These are phyloP conservation scores for Numida meleagris DNA, from an alignment of 2,113 vertebrate genomes.

Conservation along the genomic window DNA sequence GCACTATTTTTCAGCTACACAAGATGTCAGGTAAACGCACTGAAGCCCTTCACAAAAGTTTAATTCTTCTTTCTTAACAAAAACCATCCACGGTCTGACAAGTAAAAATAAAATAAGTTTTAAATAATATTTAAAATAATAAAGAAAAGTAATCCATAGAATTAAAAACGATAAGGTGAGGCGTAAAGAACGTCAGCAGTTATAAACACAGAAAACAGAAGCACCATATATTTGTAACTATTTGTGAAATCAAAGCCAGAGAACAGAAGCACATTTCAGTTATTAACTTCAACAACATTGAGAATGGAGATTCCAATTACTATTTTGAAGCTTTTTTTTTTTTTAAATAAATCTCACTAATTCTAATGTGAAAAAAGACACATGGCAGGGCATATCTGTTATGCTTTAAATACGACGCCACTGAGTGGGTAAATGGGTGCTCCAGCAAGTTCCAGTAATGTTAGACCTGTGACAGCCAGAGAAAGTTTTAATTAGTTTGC, in stretches of 20 bases:
- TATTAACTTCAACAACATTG: background rate
- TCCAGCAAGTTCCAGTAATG: background rate
- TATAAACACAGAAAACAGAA: background rate
- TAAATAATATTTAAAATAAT: no score
- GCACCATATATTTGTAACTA: background rate
- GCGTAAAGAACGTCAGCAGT: background rate
- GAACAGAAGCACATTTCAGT: background rate
- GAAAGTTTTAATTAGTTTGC: constrained; percentile 60
- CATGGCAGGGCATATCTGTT: background rate
- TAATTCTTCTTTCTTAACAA: background rate
- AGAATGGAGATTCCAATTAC: background rate
- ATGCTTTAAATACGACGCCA: background rate
- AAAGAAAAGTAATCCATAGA: background rate
- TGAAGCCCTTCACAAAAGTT: background rate
- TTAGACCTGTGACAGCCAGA: constrained; percentile 20
- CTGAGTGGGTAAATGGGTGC: background rate
- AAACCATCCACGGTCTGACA: background rate
- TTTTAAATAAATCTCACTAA: background rate
- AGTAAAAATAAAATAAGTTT: no score
- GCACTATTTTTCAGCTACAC: background rate
- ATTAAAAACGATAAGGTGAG: background rate
- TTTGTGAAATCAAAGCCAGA: background rate
- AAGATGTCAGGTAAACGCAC: background rate
- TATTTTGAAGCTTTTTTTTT: background rate
- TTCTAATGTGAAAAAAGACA: background rate